A percentile compares a stretch with the other conserved stretches of the same genome.
These are phyloP conservation scores for Dendrocincla tyrannina DNA, from an alignment of 2,797 vertebrate species.

Conservation along the genomic window DNA sequence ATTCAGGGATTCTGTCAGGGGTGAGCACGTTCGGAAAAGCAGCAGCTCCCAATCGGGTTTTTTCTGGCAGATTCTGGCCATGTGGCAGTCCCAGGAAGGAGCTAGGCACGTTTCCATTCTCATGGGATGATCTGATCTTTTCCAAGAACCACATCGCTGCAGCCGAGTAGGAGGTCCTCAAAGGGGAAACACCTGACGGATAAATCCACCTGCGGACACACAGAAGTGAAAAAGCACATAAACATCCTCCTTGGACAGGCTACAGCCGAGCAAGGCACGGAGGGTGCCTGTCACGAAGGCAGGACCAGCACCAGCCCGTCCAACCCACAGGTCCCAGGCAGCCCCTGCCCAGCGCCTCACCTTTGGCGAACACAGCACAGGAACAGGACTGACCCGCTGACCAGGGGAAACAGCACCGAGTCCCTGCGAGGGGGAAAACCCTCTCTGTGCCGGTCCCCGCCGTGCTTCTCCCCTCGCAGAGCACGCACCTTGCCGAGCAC, in stretches of 20 bases:
- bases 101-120: background rate
- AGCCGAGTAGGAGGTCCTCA: background rate
- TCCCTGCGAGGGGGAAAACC: accelerated
- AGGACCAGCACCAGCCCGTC: background rate
- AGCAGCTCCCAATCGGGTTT: background rate
- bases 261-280: background rate
- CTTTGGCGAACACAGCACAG: accelerated
- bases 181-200: background rate
- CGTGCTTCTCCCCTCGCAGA: accelerated
- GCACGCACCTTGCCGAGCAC: background rate
- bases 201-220: background rate
- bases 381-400: background rate
- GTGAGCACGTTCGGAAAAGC: slow-evolving; percentile 90
- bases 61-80: background rate
- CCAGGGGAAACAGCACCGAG: background rate
- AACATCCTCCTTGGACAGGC: background rate
- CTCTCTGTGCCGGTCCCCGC: accelerated
- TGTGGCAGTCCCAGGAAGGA: slow-evolving; percentile 19
- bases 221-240: background rate
- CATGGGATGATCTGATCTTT: slow-evolving; percentile 48
- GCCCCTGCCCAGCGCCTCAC: background rate
- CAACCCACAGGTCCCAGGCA: background rate
- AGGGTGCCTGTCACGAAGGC: background rate
- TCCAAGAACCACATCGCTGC: slow-evolving; percentile 69
- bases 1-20: slow-evolving; percentile 91